Conservation (phyloP, 2,888 invertebrate genomes). For the Elysia crispata region DNA sequence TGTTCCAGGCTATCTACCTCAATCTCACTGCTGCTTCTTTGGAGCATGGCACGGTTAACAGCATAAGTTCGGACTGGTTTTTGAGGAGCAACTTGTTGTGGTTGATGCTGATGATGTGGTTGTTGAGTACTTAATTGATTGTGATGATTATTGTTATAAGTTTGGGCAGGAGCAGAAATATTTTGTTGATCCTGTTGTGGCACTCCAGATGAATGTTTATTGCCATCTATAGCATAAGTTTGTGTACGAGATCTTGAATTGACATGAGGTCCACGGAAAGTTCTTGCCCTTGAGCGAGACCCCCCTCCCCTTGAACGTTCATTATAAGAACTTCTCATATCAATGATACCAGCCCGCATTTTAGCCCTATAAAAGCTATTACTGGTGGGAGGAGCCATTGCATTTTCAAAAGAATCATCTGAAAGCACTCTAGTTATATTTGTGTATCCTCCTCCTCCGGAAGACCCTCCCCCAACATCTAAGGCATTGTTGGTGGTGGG, state of each 20-base stretch:
- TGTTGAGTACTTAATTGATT: conserved; percentile 10
- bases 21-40: conserved; percentile 92
- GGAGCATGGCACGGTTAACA: conserved; percentile 78
- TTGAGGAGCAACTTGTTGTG: conserved; percentile 47
- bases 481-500: not conserved
- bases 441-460: not conserved
- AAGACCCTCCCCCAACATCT: conserved; percentile 7
- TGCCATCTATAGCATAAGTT: conserved; percentile 55
- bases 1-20: conserved; percentile 82
- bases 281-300: conserved; percentile 47
- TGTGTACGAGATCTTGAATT: conserved; percentile 52
- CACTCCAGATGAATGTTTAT: conserved; percentile 42
- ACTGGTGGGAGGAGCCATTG: conserved; percentile 53
- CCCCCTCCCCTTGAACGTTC: conserved; percentile 51
- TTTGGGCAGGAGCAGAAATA: not conserved
- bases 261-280: conserved; percentile 52
- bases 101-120: conserved; percentile 6
- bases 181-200: conserved; percentile 45
- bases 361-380: conserved; percentile 56
- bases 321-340: conserved; percentile 57
- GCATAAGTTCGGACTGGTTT: conserved; percentile 47
- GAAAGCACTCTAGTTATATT: conserved; percentile 45
- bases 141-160: not conserved
- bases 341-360: conserved; percentile 57
- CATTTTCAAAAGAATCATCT: conserved; percentile 50